phyloP scores from a whole-genome alignment of 2,797 vertebrate genomes.

The Gila robusta region DNA sequence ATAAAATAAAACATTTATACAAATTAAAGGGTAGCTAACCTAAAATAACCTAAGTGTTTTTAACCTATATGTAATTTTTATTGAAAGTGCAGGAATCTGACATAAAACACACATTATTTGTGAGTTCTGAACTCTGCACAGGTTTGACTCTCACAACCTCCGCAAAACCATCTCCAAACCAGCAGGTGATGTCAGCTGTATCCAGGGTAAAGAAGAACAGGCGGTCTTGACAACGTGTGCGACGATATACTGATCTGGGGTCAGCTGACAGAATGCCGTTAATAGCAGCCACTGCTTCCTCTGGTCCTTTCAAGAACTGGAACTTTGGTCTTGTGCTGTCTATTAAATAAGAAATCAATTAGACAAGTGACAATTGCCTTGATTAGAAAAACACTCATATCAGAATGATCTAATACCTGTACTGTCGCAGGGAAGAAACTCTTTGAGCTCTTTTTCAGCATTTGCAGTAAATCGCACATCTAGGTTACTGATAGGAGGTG shows the following conservation, averaged over 20 bases:
- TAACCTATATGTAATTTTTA: not conserved
- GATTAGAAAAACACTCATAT: not conserved
- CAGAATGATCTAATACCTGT: constrained; percentile 66
- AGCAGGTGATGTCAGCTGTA: constrained; percentile 85
- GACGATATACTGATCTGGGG: constrained; percentile 87
- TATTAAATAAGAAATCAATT: constrained; percentile 50
- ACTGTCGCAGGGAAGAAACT: constrained; percentile 74
- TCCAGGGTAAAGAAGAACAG: constrained; percentile 90
- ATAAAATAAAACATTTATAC: not conserved
- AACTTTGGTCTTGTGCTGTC: constrained; percentile 69
- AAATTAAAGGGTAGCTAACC: not conserved
- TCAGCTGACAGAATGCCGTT: constrained; percentile 85
- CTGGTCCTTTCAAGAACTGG: constrained; percentile 80
- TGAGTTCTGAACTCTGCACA: constrained; percentile 31
- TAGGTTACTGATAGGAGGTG: constrained; percentile 79
- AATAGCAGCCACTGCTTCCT: constrained; percentile 83
- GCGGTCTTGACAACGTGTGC: constrained; percentile 83
- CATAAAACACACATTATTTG: not conserved
- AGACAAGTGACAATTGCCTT: not conserved
- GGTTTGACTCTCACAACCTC: constrained; percentile 84
- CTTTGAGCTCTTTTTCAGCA: constrained; percentile 79
- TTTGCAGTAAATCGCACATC: constrained; percentile 86
- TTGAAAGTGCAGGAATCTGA: not conserved
- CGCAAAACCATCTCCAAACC: constrained; percentile 88
- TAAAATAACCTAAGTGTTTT: too few relatives aligned